Base-by-base conservation (phyloP, 2,888 invertebrate genomes). In the Hemithea aestivaria region DNA sequence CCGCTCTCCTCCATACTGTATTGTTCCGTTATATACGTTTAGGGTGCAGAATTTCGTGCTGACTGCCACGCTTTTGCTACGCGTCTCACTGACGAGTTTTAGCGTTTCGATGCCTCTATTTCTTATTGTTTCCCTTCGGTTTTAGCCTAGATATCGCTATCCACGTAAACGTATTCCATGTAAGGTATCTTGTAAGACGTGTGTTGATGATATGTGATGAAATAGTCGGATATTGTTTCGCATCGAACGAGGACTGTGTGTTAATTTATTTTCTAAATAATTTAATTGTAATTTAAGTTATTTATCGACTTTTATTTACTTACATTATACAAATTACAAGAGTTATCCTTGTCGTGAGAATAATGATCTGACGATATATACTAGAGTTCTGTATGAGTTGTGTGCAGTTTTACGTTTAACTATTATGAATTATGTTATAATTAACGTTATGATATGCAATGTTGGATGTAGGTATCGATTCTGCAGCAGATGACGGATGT, bases 41-140 rank as follows among this genome's bases (percentile, higher is more conserved):
- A 82, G 76, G 75, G 83, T 84, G 84, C 84, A 84, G 78, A 81
- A 78, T 74, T 71, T 71, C 68, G 80, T 80, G 82, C 82, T 81
- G 79, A 74, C 73, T 73, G 83, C 83, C 82, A 77, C 66, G 83
- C 83, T 81, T 80, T 70, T 74, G 81, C 82, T 79, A 72, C 67
- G 77, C 76, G 68, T 76, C 79, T 78, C 80, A 65, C 72, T 74
- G 67, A 81, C 76, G 75, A 73, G 71, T 67, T 64, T 65, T 67
- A 70, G 73, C 63, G 70, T 74, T 66, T 67, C 63, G 58, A 72
- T 67, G 58, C 63, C 56, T 48, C 20, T 35, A 12, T 27, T 53
- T 61, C 66, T 70, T 63, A 61, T 59, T 70, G 57, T 59, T 68
- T 16, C 16, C 63, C 66, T 68, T 74, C 66, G 56, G 64, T 73